These are phyloP conservation scores for Ovis aries DNA, from an alignment of 2,113 vertebrate species.

Conservation along the genomic window ARS-UI_Ramb_v3.0 NC_056056.1:152269501-152270000, in stretches of 20 bases:
- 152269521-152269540: background rate
- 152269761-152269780: background rate
- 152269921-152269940: background rate
- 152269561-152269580: background rate
- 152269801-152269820: background rate
- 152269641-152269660: background rate
- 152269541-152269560: background rate
- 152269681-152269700: background rate
- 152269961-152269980: background rate
- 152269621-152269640: conserved; percentile 1
- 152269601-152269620: background rate
- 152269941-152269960: background rate
- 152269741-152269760: background rate
- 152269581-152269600: background rate
- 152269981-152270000: background rate
- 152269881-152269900: background rate
- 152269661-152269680: background rate
- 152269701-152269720: background rate
- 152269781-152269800: background rate
- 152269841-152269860: background rate
- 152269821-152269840: background rate
- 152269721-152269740: background rate
- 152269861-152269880: background rate
- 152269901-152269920: background rate
- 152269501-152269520: background rate